A percentile compares a stretch with the other conserved stretches of the same genome.
Evolutionary conservation across 2,797 vertebrate genomes (phyloP).

Genomic region (Mallotus villosus): DNA sequence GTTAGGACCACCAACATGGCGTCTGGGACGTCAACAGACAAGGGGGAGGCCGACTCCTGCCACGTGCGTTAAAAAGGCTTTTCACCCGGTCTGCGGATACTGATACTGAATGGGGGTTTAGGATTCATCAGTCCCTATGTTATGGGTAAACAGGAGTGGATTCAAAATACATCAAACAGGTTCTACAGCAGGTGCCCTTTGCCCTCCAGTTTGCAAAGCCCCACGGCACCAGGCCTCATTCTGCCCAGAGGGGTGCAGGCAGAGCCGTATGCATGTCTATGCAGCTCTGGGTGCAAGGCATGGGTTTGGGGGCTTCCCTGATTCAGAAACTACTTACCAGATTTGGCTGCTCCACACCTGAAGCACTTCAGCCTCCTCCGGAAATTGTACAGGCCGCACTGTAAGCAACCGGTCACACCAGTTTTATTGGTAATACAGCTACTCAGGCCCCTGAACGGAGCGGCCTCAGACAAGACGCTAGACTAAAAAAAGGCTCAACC

Average conservation of each 20-base stretch:
- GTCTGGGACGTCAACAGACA: conserved; percentile 15
- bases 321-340: conserved; percentile 83
- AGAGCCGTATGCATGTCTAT: not conserved
- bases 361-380: conserved; percentile 99
- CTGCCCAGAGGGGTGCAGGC: conserved; percentile 60
- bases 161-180: conserved; percentile 4
- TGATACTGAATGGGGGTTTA: not conserved
- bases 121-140: not conserved
- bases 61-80: not conserved
- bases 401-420: conserved; percentile 80
- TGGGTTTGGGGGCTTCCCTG: conserved; percentile 67
- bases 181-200: too few species aligned
- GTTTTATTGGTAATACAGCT: conserved; percentile 76
- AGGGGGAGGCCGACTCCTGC: not conserved
- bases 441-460: conserved; percentile 67
- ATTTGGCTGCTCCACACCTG: conserved; percentile 97
- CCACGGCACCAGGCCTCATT: conserved; percentile 47
- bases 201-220: conserved; percentile 33
- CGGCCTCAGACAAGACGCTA: conserved; percentile 65
- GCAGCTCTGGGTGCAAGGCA: conserved; percentile 31
- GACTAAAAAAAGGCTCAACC: conserved; percentile 21
- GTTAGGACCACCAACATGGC: conserved; percentile 39
- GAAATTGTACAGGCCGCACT: conserved; percentile 99
- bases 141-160: conserved; percentile 5
- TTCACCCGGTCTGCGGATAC: not conserved